phyloP scores from a whole-genome alignment of 2,797 vertebrate genomes.

The Sebastolobus alascanus region DNA sequence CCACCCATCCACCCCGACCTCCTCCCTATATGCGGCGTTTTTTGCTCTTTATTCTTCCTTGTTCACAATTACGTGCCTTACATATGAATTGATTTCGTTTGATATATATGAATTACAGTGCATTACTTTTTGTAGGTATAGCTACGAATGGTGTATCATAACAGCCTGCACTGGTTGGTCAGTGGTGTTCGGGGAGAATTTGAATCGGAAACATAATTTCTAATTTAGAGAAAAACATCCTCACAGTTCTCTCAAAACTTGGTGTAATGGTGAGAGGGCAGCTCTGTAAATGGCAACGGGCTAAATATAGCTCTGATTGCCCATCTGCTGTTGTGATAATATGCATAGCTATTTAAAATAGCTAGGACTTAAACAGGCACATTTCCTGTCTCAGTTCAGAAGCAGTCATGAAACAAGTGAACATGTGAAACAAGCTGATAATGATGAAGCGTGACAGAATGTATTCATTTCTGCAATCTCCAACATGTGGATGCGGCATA shows the following conservation, averaged over 20 bases:
- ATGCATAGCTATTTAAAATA: slow-evolving; percentile 27
- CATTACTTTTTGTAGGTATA: not conserved
- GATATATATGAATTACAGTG: too few species aligned
- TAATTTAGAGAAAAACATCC: not conserved
- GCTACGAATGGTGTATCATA: not conserved
- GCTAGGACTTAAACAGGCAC: not conserved
- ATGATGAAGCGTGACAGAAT: slow-evolving; percentile 18
- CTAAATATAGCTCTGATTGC: slow-evolving; percentile 42
- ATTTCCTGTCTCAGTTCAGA: slow-evolving; percentile 23
- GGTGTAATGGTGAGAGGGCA: not conserved
- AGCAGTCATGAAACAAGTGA: slow-evolving; percentile 9
- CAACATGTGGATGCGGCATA: slow-evolving; percentile 19
- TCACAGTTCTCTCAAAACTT: not conserved
- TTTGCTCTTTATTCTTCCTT: too few species aligned
- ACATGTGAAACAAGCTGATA: slow-evolving; percentile 30
- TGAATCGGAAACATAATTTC: slow-evolving; percentile 26
- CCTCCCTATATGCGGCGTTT: not conserved
- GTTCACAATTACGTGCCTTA: not conserved
- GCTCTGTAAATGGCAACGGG: not conserved
- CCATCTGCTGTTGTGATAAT: slow-evolving; percentile 50
- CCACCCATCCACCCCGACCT: not conserved
- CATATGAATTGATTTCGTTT: not conserved
- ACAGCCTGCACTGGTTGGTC: not conserved
- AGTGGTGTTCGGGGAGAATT: not conserved
- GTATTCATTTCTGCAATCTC: not conserved